These are phyloP conservation scores for Gymnocheta viridis DNA, from an alignment of 2,888 invertebrate species.

Conservation along the genomic window DNA sequence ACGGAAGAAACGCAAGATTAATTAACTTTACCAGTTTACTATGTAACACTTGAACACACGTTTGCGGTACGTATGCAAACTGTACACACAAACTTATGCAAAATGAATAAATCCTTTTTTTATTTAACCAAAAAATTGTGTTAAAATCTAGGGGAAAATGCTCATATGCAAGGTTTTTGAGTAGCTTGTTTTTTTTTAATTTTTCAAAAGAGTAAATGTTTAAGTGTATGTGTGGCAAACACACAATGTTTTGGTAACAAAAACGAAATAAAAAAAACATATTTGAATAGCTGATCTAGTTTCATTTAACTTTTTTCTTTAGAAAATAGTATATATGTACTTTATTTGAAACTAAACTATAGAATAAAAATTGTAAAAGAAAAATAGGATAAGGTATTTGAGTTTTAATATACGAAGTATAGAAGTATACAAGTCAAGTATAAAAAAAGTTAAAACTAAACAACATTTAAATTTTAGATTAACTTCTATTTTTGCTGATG, in stretches of 20 bases:
- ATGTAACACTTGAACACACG: slow-evolving; percentile 42
- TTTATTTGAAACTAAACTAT: slow-evolving; percentile 9
- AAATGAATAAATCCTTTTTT: slow-evolving; percentile 9
- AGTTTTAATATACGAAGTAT: not conserved
- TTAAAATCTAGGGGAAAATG: slow-evolving; percentile 61
- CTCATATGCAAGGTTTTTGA: slow-evolving; percentile 36
- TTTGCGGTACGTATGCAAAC: slow-evolving; percentile 31
- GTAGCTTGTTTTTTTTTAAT: slow-evolving; percentile 14
- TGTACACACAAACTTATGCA: slow-evolving; percentile 20
- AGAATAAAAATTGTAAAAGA: slow-evolving; percentile 35
- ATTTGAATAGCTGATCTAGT: slow-evolving; percentile 64
- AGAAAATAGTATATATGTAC: slow-evolving; percentile 12
- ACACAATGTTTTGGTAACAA: slow-evolving; percentile 61
- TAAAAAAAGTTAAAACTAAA: slow-evolving; percentile 44
- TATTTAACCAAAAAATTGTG: slow-evolving; percentile 64
- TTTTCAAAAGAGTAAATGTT: slow-evolving; percentile 21
- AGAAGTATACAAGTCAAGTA: slow-evolving; percentile 47
- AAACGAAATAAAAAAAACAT: slow-evolving; percentile 19
- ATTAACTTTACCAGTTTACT: slow-evolving; percentile 67
- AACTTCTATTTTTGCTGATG: slow-evolving; percentile 46
- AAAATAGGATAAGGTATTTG: slow-evolving; percentile 40
- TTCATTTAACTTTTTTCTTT: slow-evolving; percentile 36
- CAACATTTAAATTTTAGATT: slow-evolving; percentile 67
- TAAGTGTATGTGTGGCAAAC: slow-evolving; percentile 26
- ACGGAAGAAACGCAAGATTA: slow-evolving; percentile 56